Conservation (phyloP, 2,113 vertebrate genomes). For the Poecile atricapillus region DNA sequence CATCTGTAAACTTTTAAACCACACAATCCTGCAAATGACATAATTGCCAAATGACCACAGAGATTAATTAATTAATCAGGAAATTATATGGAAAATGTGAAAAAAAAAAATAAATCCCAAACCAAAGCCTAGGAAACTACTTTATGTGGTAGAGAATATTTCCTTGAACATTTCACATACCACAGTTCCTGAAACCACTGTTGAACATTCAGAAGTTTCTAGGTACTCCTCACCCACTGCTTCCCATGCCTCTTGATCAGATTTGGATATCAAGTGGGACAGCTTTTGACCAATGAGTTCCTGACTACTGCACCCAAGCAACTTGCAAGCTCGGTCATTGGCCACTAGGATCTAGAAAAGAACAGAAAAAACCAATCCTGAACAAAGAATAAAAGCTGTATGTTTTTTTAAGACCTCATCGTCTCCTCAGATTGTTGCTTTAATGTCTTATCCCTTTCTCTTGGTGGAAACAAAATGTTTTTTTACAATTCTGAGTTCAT, state of each 20-base stretch:
- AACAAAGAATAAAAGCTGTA: neutral
- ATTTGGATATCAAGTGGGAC: conserved; percentile 77
- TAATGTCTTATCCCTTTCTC: neutral
- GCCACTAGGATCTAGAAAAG: conserved; percentile 83
- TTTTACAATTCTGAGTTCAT: neutral
- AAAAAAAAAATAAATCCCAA: neutral
- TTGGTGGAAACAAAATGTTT: neutral
- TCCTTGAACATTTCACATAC: conserved; percentile 67
- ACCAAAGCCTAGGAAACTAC: neutral
- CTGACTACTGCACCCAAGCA: conserved; percentile 79
- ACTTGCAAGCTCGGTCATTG: conserved; percentile 83
- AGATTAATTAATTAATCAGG: neutral
- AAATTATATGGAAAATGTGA: neutral
- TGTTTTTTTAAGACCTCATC: neutral
- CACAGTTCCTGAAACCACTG: conserved; percentile 80
- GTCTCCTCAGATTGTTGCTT: neutral
- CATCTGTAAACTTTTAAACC: neutral
- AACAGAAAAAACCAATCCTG: neutral
- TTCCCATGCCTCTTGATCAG: conserved; percentile 72
- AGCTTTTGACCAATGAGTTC: conserved; percentile 84
- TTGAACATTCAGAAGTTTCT: conserved; percentile 67
- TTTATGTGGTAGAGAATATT: neutral
- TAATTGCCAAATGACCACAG: neutral
- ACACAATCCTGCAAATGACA: neutral
- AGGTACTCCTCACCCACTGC: conserved; percentile 76